These are phyloP conservation scores for Seira musarum DNA, from an alignment of 2,888 invertebrate species.

Conservation along the genomic window DNA sequence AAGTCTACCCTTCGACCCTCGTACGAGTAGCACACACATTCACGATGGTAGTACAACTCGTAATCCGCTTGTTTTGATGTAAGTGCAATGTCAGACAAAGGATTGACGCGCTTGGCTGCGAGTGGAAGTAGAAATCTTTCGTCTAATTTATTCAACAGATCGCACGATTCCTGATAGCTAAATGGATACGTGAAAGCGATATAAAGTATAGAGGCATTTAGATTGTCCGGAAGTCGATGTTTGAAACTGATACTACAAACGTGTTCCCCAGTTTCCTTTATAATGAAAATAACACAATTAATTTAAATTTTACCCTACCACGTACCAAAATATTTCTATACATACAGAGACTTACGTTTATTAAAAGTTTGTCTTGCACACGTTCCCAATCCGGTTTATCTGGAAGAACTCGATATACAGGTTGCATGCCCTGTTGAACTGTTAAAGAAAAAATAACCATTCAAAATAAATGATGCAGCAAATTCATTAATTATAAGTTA, in stretches of 20 bases:
- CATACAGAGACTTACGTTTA: conserved; percentile 65
- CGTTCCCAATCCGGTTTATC: conserved; percentile 88
- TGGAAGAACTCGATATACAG: conserved; percentile 83
- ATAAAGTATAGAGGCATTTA: conserved; percentile 80
- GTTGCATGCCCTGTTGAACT: conserved; percentile 90
- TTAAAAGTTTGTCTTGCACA: conserved; percentile 62
- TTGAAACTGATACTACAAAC: conserved; percentile 84
- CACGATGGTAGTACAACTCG: conserved; percentile 88
- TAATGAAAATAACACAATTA: conserved; percentile 60
- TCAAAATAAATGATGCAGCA: not conserved
- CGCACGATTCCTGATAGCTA: conserved; percentile 87
- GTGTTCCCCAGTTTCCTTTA: conserved; percentile 79
- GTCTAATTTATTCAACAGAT: conserved; percentile 81
- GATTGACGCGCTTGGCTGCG: conserved; percentile 11
- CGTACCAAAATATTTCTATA: no score
- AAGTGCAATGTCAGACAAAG: conserved; percentile 23
- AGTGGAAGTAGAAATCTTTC: conserved; percentile 60
- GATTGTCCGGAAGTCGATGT: conserved; percentile 81
- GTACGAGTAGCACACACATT: conserved; percentile 84
- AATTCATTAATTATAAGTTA: not conserved
- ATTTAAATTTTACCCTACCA: no score
- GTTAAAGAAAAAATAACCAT: no score
- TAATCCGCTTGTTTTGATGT: conserved; percentile 72
- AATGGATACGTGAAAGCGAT: conserved; percentile 95
- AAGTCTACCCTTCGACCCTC: conserved; percentile 86